These are phyloP conservation scores for Meteorus colon DNA, from an alignment of 2,888 invertebrate genomes.

Conservation along the genomic window DNA sequence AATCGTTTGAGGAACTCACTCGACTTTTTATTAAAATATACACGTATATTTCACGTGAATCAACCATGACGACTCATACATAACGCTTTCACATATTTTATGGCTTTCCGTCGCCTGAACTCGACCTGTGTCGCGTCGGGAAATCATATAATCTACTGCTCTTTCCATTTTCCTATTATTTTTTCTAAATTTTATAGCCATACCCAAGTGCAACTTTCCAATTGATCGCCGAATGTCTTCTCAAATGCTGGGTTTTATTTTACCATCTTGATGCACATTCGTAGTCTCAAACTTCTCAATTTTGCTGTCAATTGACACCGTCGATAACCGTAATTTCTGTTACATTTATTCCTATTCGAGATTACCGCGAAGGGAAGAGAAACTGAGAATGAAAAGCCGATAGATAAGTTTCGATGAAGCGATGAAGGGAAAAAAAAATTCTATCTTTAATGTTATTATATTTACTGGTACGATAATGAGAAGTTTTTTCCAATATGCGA, in stretches of 20 bases:
- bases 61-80: conserved; percentile 45
- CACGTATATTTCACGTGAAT: conserved; percentile 45
- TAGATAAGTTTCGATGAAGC: not conserved
- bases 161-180: not conserved
- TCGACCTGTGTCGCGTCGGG: conserved; percentile 42
- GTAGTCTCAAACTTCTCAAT: not conserved
- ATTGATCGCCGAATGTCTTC: not conserved
- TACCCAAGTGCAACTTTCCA: not conserved
- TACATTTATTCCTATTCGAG: not conserved
- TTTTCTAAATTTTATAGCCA: not conserved
- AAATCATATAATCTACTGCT: conserved; percentile 1
- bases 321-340: conserved; percentile 2
- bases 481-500: not conserved
- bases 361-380: not conserved
- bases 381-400: not conserved
- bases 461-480: not conserved
- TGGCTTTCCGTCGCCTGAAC: conserved; percentile 51
- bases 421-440: not conserved
- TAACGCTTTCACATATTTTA: conserved; percentile 50
- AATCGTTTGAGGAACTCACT: conserved; percentile 5
- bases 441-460: not conserved
- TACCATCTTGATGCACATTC: not conserved
- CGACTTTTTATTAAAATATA: not conserved
- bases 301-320: not conserved
- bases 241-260: not conserved